A percentile compares a stretch with the other conserved stretches of the same genome.
Evolutionary conservation across 1,140 invertebrate genomes (phyloP).

Genomic region (Cryptotermes secundus): DNA sequence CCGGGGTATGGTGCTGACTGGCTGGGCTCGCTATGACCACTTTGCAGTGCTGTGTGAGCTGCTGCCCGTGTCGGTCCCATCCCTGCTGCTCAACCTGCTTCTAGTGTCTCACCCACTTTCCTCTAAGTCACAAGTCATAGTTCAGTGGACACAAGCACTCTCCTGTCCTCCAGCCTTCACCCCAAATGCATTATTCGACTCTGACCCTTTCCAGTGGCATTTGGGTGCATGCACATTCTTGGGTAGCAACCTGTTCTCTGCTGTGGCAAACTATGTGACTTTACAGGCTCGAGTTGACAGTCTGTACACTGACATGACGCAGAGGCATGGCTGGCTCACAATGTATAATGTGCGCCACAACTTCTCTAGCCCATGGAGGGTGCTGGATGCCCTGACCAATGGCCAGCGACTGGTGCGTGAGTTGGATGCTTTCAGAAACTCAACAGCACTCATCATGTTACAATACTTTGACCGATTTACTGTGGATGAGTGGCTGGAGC

Average conservation of each 20-base stretch:
- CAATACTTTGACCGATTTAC: slow-evolving; percentile 34
- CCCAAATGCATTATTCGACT: slow-evolving; percentile 27
- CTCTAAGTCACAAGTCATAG: neutral
- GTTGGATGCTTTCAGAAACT: slow-evolving; percentile 25
- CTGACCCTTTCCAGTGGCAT: slow-evolving; percentile 36
- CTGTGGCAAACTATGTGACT: slow-evolving; percentile 36
- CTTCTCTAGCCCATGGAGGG: slow-evolving; percentile 47
- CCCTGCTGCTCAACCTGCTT: slow-evolving; percentile 46
- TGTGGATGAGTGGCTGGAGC: slow-evolving; percentile 35
- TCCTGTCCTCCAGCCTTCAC: neutral
- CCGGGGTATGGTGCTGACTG: slow-evolving; percentile 30
- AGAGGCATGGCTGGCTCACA: slow-evolving; percentile 49
- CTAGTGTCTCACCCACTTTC: neutral
- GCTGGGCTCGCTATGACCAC: slow-evolving; percentile 59
- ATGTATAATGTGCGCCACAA: slow-evolving; percentile 52
- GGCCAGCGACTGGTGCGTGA: neutral
- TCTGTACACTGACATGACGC: slow-evolving; percentile 33
- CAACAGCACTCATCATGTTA: slow-evolving; percentile 7
- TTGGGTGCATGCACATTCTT: slow-evolving; percentile 39
- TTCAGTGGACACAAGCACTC: neutral
- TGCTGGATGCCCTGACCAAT: slow-evolving; percentile 46
- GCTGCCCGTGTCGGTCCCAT: slow-evolving; percentile 59
- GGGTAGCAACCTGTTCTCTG: slow-evolving; percentile 39
- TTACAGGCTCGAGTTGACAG: slow-evolving; percentile 38
- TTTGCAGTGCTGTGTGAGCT: slow-evolving; percentile 63